These are phyloP conservation scores for Epinephelus fuscoguttatus DNA, from an alignment of 2,113 vertebrate species.

Conservation along the genomic window DNA sequence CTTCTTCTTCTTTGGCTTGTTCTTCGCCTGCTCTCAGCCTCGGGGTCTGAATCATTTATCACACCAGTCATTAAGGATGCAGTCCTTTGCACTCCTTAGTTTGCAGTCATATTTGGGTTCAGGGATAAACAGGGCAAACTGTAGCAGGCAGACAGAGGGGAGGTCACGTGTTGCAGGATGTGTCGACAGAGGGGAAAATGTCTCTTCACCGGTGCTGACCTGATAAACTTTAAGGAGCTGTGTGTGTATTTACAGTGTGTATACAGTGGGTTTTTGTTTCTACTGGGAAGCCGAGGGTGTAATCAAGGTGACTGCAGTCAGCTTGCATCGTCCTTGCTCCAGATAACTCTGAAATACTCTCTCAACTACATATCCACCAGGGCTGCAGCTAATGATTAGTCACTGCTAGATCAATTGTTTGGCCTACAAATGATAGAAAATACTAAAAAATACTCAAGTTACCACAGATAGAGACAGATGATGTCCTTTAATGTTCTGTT, in stretches of 20 bases:
- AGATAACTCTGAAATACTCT: not conserved
- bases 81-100: conserved; percentile 55
- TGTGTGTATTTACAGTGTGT: conserved; percentile 16
- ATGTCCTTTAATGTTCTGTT: not conserved
- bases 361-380: not conserved
- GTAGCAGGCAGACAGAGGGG: conserved; percentile 11
- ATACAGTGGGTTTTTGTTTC: no score
- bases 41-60: conserved; percentile 80
- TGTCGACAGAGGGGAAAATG: not conserved
- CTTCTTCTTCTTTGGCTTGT: conserved; percentile 4
- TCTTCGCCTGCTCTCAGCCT: conserved; percentile 51
- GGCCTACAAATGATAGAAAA: not conserved
- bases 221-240: conserved; percentile 41
- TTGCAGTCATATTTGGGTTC: conserved; percentile 56
- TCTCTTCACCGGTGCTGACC: conserved; percentile 34
- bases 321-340: conserved; percentile 4
- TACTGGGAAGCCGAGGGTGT: conserved; percentile 6
- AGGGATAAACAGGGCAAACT: conserved; percentile 55
- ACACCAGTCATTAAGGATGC: conserved; percentile 70
- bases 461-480: not conserved
- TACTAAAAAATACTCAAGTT: not conserved
- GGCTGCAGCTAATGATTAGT: not conserved
- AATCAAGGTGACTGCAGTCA: conserved; percentile 16
- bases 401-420: not conserved
- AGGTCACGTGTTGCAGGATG: conserved; percentile 23